Base-by-base conservation (phyloP, 2,113 vertebrate species). In the Pelmatolapia mariae region DNA sequence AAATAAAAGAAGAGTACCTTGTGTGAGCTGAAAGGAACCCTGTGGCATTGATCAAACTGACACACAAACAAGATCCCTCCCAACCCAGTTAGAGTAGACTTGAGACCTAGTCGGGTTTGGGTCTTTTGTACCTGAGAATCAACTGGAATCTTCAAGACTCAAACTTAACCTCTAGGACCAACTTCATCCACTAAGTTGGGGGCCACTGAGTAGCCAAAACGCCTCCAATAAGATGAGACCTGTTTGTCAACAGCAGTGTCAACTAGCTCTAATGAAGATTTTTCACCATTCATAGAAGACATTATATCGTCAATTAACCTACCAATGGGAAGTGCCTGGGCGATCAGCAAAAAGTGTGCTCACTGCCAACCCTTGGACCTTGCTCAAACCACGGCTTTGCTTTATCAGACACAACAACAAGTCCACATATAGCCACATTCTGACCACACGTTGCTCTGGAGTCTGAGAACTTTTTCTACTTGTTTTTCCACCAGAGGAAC, bases 301-400 rank as follows among this genome's bases (percentile, higher is more conserved):
- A 45, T 73, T 73, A 16, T 73, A 26, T 76, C 0, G 4, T 29
- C 2, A 76, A n/a, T 78, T 19, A 29, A 50, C 24, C 71, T 29
- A 78, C 71, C 71, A 76, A 10, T 29, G 24, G 43, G 24, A 31
- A 31, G 24, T 76, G 24, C 71, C 40, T 8, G 71, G 43, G 71
- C 12, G 24, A 78, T 78, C 10, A 19, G 10, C 71, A 50, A 78
- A 78, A 78, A 50, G 71, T 29, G 43, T 47, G 71, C 16, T 50
- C 43, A 4, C 24, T 13, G 16, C 45, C 71, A 78, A 50, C 24
- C 43, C 4, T 31, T 50, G 26, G 43, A 31, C 16, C n/a, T 50
- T 12, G 26, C 15, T 76, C 24, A 31, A 47, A 4, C 24, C 43
- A 31, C 4, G 3, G 22, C 18, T 31, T 52, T 4, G 43, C 73